These are phyloP conservation scores for Squalus acanthias DNA, from an alignment of 2,797 vertebrate species.

Conservation along the genomic window DNA sequence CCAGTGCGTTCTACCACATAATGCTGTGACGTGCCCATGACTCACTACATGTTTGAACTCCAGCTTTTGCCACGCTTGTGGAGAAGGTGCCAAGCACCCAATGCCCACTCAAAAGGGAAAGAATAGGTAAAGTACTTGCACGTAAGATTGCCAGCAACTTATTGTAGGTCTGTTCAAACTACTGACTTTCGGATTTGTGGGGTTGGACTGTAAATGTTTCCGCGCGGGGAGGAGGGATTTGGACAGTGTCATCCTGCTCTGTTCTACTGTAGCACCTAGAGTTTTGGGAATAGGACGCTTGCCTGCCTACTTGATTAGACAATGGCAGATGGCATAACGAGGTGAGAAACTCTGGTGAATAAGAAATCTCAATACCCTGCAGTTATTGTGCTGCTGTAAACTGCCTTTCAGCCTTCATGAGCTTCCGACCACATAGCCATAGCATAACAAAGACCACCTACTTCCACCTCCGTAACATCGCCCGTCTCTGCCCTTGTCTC, in stretches of 20 bases:
- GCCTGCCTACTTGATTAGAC: background rate
- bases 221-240: background rate
- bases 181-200: background rate
- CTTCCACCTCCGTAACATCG: too few species aligned
- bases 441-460: too few species aligned
- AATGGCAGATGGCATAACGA: background rate
- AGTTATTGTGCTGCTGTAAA: background rate
- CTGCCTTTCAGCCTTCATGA: too few species aligned
- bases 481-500: too few species aligned
- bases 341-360: background rate
- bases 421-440: too few species aligned
- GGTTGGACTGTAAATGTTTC: too few species aligned
- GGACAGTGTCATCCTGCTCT: background rate
- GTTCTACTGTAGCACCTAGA: background rate
- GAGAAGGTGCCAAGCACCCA: background rate
- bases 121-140: background rate
- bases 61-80: background rate
- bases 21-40: background rate
- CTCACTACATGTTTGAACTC: background rate
- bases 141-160: too few species aligned
- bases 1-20: too few species aligned
- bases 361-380: background rate
- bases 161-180: too few species aligned
- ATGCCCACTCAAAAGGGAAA: background rate
- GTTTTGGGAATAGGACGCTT: background rate